Evolutionary conservation across 2,797 vertebrate genomes (phyloP).

Genomic region (Lates japonicus): DNA sequence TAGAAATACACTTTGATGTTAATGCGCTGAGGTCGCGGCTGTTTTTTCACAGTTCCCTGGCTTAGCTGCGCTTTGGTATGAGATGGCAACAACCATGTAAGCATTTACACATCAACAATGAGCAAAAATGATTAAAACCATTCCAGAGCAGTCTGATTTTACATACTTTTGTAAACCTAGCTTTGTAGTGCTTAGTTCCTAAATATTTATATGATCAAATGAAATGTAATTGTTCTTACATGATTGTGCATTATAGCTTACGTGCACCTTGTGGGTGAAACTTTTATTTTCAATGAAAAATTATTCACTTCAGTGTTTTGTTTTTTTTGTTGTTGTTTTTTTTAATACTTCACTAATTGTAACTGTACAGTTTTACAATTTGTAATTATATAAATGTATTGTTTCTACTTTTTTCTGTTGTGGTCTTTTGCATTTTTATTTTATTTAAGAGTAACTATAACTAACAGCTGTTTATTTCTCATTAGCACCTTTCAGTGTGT

Average conservation of each 20-base stretch:
- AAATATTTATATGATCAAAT: slow-evolving; percentile 72
- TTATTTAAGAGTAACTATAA: slow-evolving; percentile 24
- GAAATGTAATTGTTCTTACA: slow-evolving; percentile 74
- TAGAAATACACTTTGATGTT: slow-evolving; percentile 84
- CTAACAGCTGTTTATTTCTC: slow-evolving; percentile 65
- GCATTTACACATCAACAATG: slow-evolving; percentile 70
- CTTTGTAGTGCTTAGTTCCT: slow-evolving; percentile 50
- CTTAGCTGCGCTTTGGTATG: slow-evolving; percentile 57
- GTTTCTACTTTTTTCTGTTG: slow-evolving; percentile 58
- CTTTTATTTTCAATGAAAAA: slow-evolving; percentile 85
- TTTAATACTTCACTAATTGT: slow-evolving; percentile 55
- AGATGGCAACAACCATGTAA: slow-evolving; percentile 71
- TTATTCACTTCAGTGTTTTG: slow-evolving; percentile 62
- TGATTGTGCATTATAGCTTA: slow-evolving; percentile 71
- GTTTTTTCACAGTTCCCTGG: slow-evolving; percentile 68
- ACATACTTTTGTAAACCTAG: slow-evolving; percentile 50
- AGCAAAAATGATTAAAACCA: slow-evolving; percentile 63
- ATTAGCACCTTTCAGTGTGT: slow-evolving; percentile 59
- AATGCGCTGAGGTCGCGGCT: slow-evolving; percentile 67
- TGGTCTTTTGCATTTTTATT: slow-evolving; percentile 62
- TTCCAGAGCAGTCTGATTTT: slow-evolving; percentile 66
- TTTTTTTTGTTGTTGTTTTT: slow-evolving; percentile 37
- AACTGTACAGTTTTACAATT: slow-evolving; percentile 69
- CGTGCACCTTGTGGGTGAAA: slow-evolving; percentile 85
- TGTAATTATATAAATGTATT: slow-evolving; percentile 73